Evolutionary conservation across 1,140 invertebrate species (phyloP).

Genomic region (Odontomachus brunneus): DNA sequence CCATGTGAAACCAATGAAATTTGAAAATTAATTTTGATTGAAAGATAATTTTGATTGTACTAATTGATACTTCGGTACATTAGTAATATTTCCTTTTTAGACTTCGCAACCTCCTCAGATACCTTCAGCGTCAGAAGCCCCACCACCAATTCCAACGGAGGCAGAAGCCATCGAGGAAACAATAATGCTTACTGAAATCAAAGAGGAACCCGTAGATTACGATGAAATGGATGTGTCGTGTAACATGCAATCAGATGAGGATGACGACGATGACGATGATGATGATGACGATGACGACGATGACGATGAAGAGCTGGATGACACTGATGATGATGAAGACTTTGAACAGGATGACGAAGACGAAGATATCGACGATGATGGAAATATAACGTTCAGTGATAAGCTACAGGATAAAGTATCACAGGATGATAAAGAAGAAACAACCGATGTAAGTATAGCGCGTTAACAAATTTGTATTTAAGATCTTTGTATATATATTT

Average conservation of each 20-base stretch:
- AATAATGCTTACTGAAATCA: slow-evolving; percentile 79
- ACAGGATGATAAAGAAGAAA: slow-evolving; percentile 63
- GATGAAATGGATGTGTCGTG: slow-evolving; percentile 79
- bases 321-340: slow-evolving; percentile 74
- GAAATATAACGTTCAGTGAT: slow-evolving; percentile 23
- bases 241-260: slow-evolving; percentile 74
- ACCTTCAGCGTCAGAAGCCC: slow-evolving; percentile 61
- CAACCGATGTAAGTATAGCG: slow-evolving; percentile 77
- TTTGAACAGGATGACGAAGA: slow-evolving; percentile 73
- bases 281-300: slow-evolving; percentile 76
- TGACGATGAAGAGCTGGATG: slow-evolving; percentile 78
- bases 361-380: slow-evolving; percentile 52
- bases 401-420: slow-evolving; percentile 38
- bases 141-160: slow-evolving; percentile 38
- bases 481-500: slow-evolving; percentile 23
- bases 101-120: slow-evolving; percentile 66
- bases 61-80: not conserved
- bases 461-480: slow-evolving; percentile 33
- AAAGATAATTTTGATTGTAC: not conserved
- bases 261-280: slow-evolving; percentile 78
- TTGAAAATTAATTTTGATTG: not conserved
- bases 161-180: slow-evolving; percentile 67
- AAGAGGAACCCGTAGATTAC: slow-evolving; percentile 83
- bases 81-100: slow-evolving; percentile 60
- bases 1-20: slow-evolving; percentile 15